These are phyloP conservation scores for Conops quadrifasciatus DNA, from an alignment of 2,888 invertebrate species.

Conservation along the genomic window DNA sequence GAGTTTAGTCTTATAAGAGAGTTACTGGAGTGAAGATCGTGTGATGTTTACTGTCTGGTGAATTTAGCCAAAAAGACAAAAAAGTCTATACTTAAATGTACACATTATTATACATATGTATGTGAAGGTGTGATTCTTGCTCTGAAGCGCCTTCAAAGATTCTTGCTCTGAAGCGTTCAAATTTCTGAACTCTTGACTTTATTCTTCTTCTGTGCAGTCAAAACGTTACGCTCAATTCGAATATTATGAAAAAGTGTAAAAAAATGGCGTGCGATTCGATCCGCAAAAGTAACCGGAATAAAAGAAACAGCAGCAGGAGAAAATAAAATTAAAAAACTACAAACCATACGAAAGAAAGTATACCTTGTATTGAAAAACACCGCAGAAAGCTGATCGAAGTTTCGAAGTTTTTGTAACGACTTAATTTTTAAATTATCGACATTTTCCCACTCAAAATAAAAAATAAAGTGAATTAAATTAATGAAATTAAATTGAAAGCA, in stretches of 20 bases:
- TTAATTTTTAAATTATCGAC: not conserved
- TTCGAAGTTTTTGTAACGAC: not conserved
- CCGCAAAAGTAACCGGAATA: conserved; percentile 8
- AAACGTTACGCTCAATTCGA: not conserved
- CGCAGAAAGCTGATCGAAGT: not conserved
- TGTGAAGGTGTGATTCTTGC: not conserved
- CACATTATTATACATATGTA: not conserved
- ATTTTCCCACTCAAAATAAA: conserved; percentile 7
- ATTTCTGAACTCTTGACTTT: not conserved
- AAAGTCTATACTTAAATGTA: not conserved
- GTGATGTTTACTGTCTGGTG: conserved; percentile 33
- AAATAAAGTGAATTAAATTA: not conserved
- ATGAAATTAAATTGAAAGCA: too few relatives aligned
- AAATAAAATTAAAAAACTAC: not conserved
- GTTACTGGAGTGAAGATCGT: conserved; percentile 55
- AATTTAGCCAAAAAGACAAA: conserved; percentile 5
- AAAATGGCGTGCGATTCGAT: conserved; percentile 18
- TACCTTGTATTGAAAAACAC: not conserved
- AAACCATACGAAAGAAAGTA: not conserved
- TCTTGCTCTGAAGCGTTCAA: not conserved
- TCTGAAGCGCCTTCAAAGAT: too few relatives aligned
- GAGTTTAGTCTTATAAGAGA: conserved; percentile 63
- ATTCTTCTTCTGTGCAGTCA: too few relatives aligned
- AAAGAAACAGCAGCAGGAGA: not conserved
- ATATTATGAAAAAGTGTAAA: not conserved